phyloP scores from a whole-genome alignment of 2,888 invertebrate genomes.

The Drosophila pegasa region DNA sequence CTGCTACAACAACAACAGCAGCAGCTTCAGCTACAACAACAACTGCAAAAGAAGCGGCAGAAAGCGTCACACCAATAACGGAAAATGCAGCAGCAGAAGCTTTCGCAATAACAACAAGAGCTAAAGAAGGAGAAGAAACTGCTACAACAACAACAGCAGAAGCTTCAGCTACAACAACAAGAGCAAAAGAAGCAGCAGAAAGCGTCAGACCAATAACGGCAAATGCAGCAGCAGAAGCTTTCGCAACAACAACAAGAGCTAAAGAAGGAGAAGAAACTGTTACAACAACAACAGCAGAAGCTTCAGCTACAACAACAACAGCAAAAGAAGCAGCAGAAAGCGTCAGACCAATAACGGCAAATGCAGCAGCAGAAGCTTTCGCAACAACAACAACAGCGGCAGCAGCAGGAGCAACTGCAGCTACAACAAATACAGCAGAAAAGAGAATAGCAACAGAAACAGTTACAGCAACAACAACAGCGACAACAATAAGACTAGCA shows the following conservation, averaged over 20 bases:
- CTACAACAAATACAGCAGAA: neutral
- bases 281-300: neutral
- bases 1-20: no score
- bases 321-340: conserved; percentile 18
- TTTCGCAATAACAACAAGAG: no score
- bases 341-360: no score
- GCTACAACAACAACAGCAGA: conserved; percentile 55
- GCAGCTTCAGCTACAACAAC: conserved; percentile 10
- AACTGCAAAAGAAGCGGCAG: no score
- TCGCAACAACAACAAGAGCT: no score
- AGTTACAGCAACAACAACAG: conserved; percentile 14
- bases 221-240: neutral
- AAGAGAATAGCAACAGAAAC: neutral
- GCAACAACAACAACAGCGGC: neutral
- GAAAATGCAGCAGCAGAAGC: conserved; percentile 6
- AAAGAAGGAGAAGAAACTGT: no score
- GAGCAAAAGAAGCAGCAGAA: no score
- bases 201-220: no score
- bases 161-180: neutral
- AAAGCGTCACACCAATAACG: conserved; percentile 59
- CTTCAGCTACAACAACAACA: no score
- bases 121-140: no score
- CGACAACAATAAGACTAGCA: conserved; percentile 14
- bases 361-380: no score
- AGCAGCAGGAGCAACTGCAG: no score